A percentile compares a stretch with the other conserved stretches of the same genome.
phyloP scores from a whole-genome alignment of 2,797 vertebrate genomes.

The Sorex maritimensis region DNA sequence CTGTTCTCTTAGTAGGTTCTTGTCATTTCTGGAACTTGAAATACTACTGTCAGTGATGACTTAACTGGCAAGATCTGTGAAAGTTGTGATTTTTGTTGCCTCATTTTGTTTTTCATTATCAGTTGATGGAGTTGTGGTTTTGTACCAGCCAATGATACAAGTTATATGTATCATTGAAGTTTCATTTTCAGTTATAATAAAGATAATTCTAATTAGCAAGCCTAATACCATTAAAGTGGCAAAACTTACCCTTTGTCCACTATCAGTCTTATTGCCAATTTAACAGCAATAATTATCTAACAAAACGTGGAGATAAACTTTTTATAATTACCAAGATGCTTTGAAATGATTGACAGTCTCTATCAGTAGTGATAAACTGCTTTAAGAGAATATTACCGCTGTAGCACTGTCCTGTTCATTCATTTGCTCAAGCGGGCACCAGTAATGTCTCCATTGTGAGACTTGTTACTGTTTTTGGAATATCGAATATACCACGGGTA shows the following conservation, averaged over 20 bases:
- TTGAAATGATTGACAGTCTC: constrained; percentile 35
- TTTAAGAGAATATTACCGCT: neutral
- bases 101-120: constrained; percentile 58
- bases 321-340: constrained; percentile 51
- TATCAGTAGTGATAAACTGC: neutral
- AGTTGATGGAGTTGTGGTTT: neutral
- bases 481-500: too few species aligned
- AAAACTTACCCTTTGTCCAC: neutral
- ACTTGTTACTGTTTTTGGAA: too few species aligned
- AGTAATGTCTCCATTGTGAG: too few species aligned
- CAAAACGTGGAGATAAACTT: neutral
- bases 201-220: constrained; percentile 39
- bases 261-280: neutral
- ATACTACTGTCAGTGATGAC: neutral
- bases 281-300: constrained; percentile 45
- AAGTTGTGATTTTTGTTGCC: constrained; percentile 7
- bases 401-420: too few species aligned
- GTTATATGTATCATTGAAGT: constrained; percentile 51
- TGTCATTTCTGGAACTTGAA: constrained; percentile 37
- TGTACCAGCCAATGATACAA: neutral
- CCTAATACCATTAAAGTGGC: neutral
- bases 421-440: too few species aligned
- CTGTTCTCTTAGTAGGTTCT: neutral
- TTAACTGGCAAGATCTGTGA: neutral
- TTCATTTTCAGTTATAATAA: constrained; percentile 61